Base-by-base conservation (phyloP, 2,888 invertebrate species). In the Agonopterix alstromeriana region DNA sequence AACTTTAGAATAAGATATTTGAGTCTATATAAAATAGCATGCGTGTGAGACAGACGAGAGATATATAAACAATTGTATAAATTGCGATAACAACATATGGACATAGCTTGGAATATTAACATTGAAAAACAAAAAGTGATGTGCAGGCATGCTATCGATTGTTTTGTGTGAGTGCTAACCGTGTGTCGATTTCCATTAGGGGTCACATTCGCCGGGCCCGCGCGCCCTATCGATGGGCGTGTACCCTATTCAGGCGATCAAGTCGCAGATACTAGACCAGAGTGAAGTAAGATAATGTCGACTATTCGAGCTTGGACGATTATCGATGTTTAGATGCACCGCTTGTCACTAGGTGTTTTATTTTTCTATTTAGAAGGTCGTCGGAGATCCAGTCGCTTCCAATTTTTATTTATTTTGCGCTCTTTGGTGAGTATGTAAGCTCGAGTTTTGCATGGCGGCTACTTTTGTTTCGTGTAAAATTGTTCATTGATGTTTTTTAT, bases 151-250 rank as follows among this genome's bases (percentile, higher is more conserved):
- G 85, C 74, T 61, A 63, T 68, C 77, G 79, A 79, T 75, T 79
- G 82, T 82, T 73, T 82, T 83, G 83, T 87, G 88, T 89, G 86
- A 91, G 90, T 90, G 92, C 92, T 87, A 90, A 90, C 90, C 75
- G 86, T 86, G 81, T 86, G 78, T 73, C 82, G 89, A 84, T 83
- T 87, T 82, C 80, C 73, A 80, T 78, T 90, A 96, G 96, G 96
- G 97, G 89, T 94, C 95, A 77, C 95, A 95, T 90, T 96, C 97
- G 87, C 97, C 97, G 83, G 96, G 95, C 90, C 95, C 95, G 85
- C 94, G 96, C 84, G 94, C 94, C 82, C 93, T 95, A 71, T 94
- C 96, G 71, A 95, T 96, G 94, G 97, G 97, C 76, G 93, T 94
- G 82, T 97, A 93, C 90, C 96, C 96, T 81, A 94, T 95, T 85